Conservation (phyloP, 2,888 invertebrate genomes). For the Baronia brevicornis region DNA sequence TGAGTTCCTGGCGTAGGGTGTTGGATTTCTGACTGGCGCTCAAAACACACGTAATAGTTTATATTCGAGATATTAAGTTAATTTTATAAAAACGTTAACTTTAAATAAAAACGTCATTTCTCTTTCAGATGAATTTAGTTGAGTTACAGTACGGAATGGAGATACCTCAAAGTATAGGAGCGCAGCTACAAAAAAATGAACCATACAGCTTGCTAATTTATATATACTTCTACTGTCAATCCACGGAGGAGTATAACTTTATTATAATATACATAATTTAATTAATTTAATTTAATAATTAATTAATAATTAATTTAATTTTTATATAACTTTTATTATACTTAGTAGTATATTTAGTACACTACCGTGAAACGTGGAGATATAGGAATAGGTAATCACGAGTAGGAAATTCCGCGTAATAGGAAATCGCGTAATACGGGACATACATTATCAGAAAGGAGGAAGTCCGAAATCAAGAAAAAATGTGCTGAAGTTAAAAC, state of each 20-base stretch:
- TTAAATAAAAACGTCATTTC: conserved; percentile 1
- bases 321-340: neutral
- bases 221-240: conserved; percentile 65
- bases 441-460: too few relatives aligned
- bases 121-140: conserved; percentile 54
- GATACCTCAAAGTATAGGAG: conserved; percentile 44
- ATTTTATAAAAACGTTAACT: neutral
- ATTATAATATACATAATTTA: conserved; percentile 1
- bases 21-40: too few relatives aligned
- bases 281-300: conserved; percentile 1
- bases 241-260: conserved; percentile 52
- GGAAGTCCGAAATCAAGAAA: too few relatives aligned
- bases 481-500: too few relatives aligned
- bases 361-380: too few relatives aligned
- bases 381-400: too few relatives aligned
- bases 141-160: conserved; percentile 56
- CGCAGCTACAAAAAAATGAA: conserved; percentile 47
- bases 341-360: too few relatives aligned
- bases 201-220: conserved; percentile 59
- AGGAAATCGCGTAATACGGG: too few relatives aligned
- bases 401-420: too few relatives aligned
- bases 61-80: too few relatives aligned
- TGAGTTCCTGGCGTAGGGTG: too few relatives aligned
- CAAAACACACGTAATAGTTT: too few relatives aligned
- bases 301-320: conserved; percentile 1